Conservation (phyloP, 2,888 invertebrate species). For the Synanthedon formicaeformis region DNA sequence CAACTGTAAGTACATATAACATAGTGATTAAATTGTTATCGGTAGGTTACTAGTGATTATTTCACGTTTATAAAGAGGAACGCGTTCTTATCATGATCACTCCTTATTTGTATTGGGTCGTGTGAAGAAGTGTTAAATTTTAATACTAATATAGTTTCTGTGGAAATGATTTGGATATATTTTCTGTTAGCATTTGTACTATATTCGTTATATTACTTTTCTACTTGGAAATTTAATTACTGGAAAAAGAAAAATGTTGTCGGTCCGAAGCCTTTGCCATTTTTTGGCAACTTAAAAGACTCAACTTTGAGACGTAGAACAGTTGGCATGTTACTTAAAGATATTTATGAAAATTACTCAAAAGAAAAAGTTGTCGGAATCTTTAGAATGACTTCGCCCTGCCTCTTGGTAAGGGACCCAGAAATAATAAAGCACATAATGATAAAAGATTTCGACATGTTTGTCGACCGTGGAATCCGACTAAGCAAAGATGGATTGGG, state of each 20-base stretch:
- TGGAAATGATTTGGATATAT: no score
- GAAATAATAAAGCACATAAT: slow-evolving; percentile 11
- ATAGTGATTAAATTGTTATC: no score
- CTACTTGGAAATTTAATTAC: slow-evolving; percentile 13
- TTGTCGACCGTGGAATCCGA: slow-evolving; percentile 7
- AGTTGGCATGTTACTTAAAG: slow-evolving; percentile 10
- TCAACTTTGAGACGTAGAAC: slow-evolving; percentile 9
- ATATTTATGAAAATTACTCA: slow-evolving; percentile 14
- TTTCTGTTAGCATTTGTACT: neutral
- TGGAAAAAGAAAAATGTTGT: slow-evolving; percentile 15
- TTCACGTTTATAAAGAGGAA: no score
- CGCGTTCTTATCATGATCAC: no score
- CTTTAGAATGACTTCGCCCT: slow-evolving; percentile 6
- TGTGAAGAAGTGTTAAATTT: no score
- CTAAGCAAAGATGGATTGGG: slow-evolving; percentile 6
- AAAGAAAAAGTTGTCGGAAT: slow-evolving; percentile 9
- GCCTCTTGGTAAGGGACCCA: slow-evolving; percentile 10
- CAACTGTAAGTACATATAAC: no score
- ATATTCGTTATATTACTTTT: slow-evolving; percentile 8
- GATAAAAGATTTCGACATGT: slow-evolving; percentile 11
- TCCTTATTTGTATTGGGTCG: no score
- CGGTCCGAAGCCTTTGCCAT: slow-evolving; percentile 13
- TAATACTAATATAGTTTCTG: no score
- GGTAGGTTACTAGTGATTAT: no score
- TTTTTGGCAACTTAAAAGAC: slow-evolving; percentile 18